Conservation (phyloP, 2,888 invertebrate genomes). For the Amphipyra berbera region DNA sequence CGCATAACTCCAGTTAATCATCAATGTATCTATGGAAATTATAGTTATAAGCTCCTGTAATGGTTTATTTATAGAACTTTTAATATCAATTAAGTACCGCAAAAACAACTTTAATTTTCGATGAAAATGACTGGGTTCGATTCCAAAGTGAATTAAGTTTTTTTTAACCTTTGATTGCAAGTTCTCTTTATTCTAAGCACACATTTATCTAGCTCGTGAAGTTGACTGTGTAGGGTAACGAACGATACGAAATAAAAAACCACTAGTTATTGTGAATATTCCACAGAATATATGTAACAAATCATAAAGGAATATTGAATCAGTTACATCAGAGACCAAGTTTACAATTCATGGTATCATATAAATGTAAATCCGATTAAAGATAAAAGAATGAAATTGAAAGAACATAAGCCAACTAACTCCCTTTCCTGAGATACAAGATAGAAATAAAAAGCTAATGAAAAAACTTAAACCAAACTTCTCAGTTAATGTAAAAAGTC, state of each 20-base stretch:
- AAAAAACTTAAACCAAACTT: constrained; percentile 83
- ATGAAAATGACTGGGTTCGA: too few species aligned
- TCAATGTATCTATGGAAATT: too few species aligned
- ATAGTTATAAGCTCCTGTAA: too few species aligned
- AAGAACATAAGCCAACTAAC: constrained; percentile 87
- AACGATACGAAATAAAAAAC: constrained; percentile 70
- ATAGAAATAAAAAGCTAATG: constrained; percentile 77
- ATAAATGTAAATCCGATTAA: constrained; percentile 75
- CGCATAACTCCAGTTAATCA: too few species aligned
- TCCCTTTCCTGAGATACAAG: constrained; percentile 77
- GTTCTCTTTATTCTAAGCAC: too few species aligned
- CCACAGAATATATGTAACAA: constrained; percentile 86
- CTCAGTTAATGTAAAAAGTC: constrained; percentile 86
- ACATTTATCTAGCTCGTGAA: too few species aligned
- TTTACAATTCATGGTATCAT: constrained; percentile 85
- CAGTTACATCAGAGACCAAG: constrained; percentile 84
- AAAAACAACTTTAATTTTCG: too few species aligned
- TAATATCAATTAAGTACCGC: too few species aligned
- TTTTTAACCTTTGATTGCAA: too few species aligned
- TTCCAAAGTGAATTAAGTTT: too few species aligned
- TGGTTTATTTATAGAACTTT: too few species aligned
- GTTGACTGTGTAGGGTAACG: neutral
- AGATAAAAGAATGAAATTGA: constrained; percentile 77
- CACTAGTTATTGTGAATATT: constrained; percentile 78
- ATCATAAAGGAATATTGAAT: constrained; percentile 79